Conservation (phyloP, 2,888 invertebrate genomes). For the Ecdyonurus torrentis region DNA sequence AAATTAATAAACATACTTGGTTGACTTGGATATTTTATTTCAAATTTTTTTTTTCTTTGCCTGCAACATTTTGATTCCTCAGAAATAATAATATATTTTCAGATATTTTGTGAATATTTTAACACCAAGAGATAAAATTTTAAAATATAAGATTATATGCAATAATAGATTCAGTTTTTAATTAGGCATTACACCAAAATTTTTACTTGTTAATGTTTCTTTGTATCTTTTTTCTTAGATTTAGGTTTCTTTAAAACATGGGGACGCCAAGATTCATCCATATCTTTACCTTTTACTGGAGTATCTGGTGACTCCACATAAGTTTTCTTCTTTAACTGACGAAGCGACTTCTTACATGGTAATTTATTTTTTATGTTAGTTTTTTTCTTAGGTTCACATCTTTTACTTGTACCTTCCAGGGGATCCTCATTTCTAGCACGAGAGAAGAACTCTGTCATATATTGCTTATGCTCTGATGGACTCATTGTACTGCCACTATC, state of each 20-base stretch:
- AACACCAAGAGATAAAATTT: no score
- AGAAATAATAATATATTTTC: no score
- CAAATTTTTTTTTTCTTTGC: no score
- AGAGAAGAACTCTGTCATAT: background rate
- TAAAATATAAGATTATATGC: no score
- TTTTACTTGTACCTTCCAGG: background rate
- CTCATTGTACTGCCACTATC: background rate
- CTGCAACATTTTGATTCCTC: no score
- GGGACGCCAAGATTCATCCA: background rate
- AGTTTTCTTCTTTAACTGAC: background rate
- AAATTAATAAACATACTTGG: no score
- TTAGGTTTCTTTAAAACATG: background rate
- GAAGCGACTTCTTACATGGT: background rate
- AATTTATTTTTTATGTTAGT: background rate
- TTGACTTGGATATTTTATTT: no score
- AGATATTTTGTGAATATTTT: no score
- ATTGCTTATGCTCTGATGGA: background rate
- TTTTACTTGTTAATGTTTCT: no score
- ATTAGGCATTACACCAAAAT: no score
- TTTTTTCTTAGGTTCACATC: background rate
- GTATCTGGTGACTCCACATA: background rate
- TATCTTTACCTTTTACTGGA: background rate
- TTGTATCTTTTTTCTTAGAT: background rate
- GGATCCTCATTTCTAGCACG: background rate
- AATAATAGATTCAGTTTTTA: no score